Evolutionary conservation across 2,797 vertebrate genomes (phyloP).

Genomic region (Aphelocoma californica): DNA sequence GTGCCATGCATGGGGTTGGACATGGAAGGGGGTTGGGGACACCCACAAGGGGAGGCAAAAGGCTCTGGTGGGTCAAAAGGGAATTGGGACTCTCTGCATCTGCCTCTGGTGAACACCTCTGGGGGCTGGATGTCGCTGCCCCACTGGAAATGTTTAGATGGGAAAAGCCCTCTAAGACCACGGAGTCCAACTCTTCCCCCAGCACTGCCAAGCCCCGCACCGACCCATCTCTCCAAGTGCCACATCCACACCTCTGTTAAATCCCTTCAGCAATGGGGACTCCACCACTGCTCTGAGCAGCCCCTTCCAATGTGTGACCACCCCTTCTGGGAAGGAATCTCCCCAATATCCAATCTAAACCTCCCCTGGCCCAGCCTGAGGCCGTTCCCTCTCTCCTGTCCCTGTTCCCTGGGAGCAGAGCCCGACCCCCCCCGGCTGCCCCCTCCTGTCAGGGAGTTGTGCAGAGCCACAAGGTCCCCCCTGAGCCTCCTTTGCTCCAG

Average conservation of each 20-base stretch:
- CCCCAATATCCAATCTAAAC: not conserved
- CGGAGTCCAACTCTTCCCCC: not conserved
- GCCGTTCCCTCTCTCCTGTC: fast-evolving
- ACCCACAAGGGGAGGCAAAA: not conserved
- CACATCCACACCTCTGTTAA: not conserved
- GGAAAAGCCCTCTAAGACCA: not conserved
- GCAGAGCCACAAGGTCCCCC: not conserved
- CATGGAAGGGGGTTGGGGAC: not conserved
- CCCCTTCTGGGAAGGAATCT: not conserved
- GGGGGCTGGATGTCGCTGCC: fast-evolving
- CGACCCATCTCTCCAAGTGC: fast-evolving
- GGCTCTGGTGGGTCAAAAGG: not conserved
- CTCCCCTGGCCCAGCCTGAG: fast-evolving
- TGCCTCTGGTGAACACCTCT: not conserved
- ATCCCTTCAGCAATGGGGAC: not conserved
- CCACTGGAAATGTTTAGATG: not conserved
- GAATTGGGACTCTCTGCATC: fast-evolving
- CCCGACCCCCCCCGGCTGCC: fast-evolving
- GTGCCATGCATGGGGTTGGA: not conserved
- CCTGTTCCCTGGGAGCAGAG: not conserved
- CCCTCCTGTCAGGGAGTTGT: not conserved
- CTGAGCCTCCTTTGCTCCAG: not conserved
- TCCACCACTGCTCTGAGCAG: not conserved
- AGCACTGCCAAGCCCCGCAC: not conserved
- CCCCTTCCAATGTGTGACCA: not conserved